Percentiles rank a stretch among this genome's conserved stretches.
Conservation (phyloP, 2,113 vertebrate species). For the Elachura formosa region DNA sequence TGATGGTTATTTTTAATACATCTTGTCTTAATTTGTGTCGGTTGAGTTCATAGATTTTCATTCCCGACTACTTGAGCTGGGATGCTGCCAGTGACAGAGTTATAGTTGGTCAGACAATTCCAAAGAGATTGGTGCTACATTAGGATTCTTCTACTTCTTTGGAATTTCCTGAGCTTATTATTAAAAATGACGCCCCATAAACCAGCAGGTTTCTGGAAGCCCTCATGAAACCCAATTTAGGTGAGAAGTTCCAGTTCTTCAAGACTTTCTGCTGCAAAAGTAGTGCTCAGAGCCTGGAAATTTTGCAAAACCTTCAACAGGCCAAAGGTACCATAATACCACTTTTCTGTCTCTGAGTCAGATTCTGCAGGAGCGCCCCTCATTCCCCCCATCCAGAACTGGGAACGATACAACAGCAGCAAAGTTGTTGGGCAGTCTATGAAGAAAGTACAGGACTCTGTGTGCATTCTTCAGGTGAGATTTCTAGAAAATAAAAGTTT, state of each 20-base stretch:
- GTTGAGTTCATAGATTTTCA: background rate
- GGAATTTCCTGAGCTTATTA: slow-evolving; percentile 24
- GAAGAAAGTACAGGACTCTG: background rate
- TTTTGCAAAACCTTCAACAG: background rate
- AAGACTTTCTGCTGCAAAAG: background rate
- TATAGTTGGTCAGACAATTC: background rate
- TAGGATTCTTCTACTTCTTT: background rate
- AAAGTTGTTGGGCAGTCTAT: background rate
- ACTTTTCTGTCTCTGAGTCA: background rate
- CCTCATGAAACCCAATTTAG: background rate
- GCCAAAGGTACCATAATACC: background rate
- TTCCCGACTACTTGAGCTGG: background rate
- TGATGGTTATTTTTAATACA: background rate
- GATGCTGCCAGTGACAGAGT: background rate
- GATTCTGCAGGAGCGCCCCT: background rate
- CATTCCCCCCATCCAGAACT: background rate
- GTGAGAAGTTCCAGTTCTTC: background rate
- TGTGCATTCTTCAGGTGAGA: background rate
- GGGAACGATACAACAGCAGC: fast-evolving
- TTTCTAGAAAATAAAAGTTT: background rate
- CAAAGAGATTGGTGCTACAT: background rate
- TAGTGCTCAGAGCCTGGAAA: background rate
- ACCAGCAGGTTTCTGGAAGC: slow-evolving; percentile 15
- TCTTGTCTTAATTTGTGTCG: background rate
- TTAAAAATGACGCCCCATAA: slow-evolving; percentile 11